Evolutionary conservation across 2,888 invertebrate genomes (phyloP), one percentile per base, ranked within the genome.

Genomic region (Diarsia brunnea): DNA sequence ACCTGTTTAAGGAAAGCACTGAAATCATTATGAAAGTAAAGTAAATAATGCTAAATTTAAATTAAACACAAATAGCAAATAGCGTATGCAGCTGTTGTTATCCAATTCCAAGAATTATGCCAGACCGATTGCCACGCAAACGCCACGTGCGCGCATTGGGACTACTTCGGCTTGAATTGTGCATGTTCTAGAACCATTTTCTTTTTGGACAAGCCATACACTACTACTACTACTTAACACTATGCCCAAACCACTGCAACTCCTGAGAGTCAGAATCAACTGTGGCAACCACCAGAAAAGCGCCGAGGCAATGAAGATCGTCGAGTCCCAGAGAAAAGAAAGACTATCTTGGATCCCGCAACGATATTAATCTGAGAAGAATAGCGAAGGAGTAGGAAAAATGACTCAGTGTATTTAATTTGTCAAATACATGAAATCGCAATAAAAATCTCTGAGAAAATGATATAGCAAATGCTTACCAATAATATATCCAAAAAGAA

Each of bases 401-500:
- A 31, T 4, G 31, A 31, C 31, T 27, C 27, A 7, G 16, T 27
- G 24, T 58, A 24, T 55, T 24, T 53, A 24, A 55, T 24, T 58
- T 58, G 14, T 16, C 14, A 24, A 27, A 1, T 12, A 24, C 14
- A 11, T 12, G 24, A 5, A 10, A n/a, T n/a, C 0, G 0, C 58
- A 58, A 16, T 27, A 1, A 10, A 16, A 27, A 58, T 10, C 27
- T 58, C 16, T 19, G 19, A 27, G 1, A 1, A 27, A 58, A 16
- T 27, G 27, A 58, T 27, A 19, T 11, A 38, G 66, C n/a, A 71
- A 66, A 2, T 53, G 85, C 94, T 94, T 86, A 97, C 97, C 97
- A 89, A 97, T 95, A 64, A 97, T 91, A 89, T 98, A 98, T 21
- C 97, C 97, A 74, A 97, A 94, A 0, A 98, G 94, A 11, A 98